Evolutionary conservation across 2,888 invertebrate species (phyloP).

Genomic region (Drosophila cracens): DNA sequence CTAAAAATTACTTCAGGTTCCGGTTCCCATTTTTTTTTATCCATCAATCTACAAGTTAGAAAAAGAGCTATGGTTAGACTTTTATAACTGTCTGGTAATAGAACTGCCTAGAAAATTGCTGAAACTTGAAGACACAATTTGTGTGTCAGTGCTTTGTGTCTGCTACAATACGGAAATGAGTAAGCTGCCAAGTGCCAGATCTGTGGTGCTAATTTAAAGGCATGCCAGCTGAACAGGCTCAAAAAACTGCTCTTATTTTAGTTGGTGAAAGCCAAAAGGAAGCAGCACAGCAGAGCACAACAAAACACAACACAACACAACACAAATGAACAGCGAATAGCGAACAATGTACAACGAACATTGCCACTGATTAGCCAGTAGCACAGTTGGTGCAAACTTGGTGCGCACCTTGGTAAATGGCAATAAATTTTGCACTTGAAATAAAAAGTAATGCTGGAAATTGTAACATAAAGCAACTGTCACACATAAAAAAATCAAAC

Average conservation of each 20-base stretch:
- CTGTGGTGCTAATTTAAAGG: constrained; percentile 59
- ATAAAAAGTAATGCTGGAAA: constrained; percentile 75
- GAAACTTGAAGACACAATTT: constrained; percentile 5
- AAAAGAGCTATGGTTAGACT: neutral
- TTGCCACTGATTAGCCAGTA: constrained; percentile 76
- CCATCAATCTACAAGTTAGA: neutral
- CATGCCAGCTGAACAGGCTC: constrained; percentile 27
- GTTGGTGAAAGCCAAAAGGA: constrained; percentile 71
- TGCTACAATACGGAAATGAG: constrained; percentile 17
- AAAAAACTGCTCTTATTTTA: constrained; percentile 51
- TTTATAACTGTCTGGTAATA: neutral
- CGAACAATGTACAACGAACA: constrained; percentile 43
- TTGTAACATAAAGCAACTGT: constrained; percentile 79
- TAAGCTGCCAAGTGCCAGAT: constrained; percentile 26
- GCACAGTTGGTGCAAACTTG: constrained; percentile 59
- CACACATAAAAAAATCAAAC: constrained; percentile 71
- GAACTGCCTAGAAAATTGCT: neutral
- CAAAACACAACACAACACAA: constrained; percentile 21
- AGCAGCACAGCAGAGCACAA: constrained; percentile 28
- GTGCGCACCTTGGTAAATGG: constrained; percentile 72
- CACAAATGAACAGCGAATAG: constrained; percentile 36
- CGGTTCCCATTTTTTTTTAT: neutral
- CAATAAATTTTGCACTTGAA: constrained; percentile 80
- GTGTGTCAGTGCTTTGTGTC: constrained; percentile 6
- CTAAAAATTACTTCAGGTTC: neutral